phyloP scores from a whole-genome alignment of 2,797 vertebrate species.

The Tapirus indicus region DNA sequence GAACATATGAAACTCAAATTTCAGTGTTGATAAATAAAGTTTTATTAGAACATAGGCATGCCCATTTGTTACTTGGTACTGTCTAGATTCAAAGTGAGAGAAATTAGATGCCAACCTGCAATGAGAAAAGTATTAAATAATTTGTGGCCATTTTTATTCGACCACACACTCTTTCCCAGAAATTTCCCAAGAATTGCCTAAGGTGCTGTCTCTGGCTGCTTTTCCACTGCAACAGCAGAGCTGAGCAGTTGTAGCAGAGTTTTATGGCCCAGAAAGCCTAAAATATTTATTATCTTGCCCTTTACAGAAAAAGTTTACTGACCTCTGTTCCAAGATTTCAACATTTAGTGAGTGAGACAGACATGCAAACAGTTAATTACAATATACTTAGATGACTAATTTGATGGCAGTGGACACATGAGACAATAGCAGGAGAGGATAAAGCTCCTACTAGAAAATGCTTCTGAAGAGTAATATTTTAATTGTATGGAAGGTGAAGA shows the following conservation, averaged over 20 bases:
- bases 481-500: background rate
- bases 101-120: no score
- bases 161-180: no score
- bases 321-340: background rate
- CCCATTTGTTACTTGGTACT: background rate
- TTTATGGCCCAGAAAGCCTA: background rate
- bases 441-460: background rate
- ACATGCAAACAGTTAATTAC: background rate
- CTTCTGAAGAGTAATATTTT: background rate
- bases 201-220: background rate
- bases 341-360: background rate
- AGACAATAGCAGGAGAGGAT: background rate
- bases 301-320: background rate
- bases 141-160: no score
- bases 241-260: background rate
- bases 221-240: background rate
- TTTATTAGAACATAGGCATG: background rate
- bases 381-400: background rate
- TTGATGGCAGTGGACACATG: background rate
- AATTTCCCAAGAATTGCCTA: no score
- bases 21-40: background rate
- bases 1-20: background rate
- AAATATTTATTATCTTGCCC: background rate
- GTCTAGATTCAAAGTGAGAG: no score
- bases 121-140: no score